Evolutionary conservation across 2,888 invertebrate genomes (phyloP).

Genomic region (Diarsia rubi): DNA sequence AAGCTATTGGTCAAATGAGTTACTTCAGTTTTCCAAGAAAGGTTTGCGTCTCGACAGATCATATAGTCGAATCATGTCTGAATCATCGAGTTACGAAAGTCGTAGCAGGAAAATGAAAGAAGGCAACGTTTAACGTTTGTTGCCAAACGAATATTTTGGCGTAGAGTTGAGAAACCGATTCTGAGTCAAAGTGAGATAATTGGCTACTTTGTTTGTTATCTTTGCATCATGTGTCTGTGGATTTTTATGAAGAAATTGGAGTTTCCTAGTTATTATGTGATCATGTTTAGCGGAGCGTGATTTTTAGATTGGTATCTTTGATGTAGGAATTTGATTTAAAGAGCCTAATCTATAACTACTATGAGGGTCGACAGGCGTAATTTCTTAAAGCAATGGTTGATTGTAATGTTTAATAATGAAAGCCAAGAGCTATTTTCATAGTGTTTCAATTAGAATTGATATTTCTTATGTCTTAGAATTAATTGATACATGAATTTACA

Average conservation of each 20-base stretch:
- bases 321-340: background rate
- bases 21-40: constrained; percentile 60
- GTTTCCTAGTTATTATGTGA: background rate
- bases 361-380: background rate
- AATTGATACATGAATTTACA: background rate
- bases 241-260: constrained; percentile 3
- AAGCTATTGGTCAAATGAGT: constrained; percentile 19
- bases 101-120: constrained; percentile 80
- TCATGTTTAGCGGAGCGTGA: background rate
- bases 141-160: constrained; percentile 69
- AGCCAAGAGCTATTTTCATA: background rate
- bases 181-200: constrained; percentile 72
- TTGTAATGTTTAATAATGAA: background rate
- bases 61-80: constrained; percentile 68
- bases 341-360: background rate
- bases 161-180: constrained; percentile 72
- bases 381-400: background rate
- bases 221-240: constrained; percentile 26
- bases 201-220: constrained; percentile 39
- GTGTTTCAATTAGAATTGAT: background rate
- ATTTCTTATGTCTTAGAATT: background rate
- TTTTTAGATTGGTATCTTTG: background rate
- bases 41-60: constrained; percentile 45
- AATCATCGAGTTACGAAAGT: constrained; percentile 84
- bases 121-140: constrained; percentile 57